Base-by-base conservation (phyloP, 2,113 vertebrate species). In the Cyanoderma ruficeps region DNA sequence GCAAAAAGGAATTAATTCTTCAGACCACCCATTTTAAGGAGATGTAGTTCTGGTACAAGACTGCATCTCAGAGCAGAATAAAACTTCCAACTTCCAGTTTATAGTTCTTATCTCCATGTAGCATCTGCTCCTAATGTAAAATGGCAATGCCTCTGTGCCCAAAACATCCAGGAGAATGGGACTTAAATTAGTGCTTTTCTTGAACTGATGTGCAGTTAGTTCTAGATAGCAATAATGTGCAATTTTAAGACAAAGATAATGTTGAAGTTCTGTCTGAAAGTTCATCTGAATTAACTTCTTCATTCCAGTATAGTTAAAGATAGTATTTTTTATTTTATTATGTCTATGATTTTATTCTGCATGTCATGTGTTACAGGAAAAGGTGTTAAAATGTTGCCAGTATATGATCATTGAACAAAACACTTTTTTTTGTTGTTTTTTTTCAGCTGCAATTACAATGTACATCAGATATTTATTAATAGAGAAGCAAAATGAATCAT, bases 381-480 rank as follows among this genome's bases (percentile, higher is more conserved):
- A 64, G 16, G 1, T 71, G 15, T 63, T 88, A 60, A 89, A 71
- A 44, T 55, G 14, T 46, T 80, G 82, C 9, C 35, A 59, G 22
- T 57, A 50, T 3, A 8, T 42, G 8, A 81, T 41, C 12, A 52
- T 67, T 52, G 31, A 91, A 52, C 8, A 57, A 53, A 93, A 65
- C 14, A 7, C 4, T 18, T 74, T 46, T 90, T 91, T 78, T 57
- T n/a, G 55, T 22, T 56, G 7, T 31, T 24, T 61, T 87, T 87
- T 96, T 97, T 19, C 97, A 99, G 99, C 98, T 78, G 95, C 94
- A 27, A 94, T 97, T 91, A 99, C 99, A 25, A 99, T 99, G 93
- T 99, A 98, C 60, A 96, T 97, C 91, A 98, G 98, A 79, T 99
- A 98, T 93, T 99, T 99, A 97, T 98, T 98, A 80, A 96, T 99